Evolutionary conservation across 2,888 invertebrate species (phyloP).

Genomic region (Lysandra coridon): DNA sequence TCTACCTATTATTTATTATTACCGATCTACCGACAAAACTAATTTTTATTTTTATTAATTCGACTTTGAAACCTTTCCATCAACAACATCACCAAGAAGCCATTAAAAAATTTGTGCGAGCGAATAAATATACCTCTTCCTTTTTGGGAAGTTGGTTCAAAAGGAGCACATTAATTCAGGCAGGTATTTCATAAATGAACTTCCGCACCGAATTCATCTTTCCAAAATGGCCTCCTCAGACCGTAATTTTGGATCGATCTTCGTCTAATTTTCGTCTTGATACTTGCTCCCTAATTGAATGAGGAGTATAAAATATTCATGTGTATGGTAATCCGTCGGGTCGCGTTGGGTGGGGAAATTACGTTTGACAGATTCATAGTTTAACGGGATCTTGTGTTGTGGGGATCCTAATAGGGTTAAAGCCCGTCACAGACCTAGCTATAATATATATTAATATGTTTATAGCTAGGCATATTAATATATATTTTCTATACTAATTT

Average conservation of each 20-base stretch:
- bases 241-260: slow-evolving; percentile 15
- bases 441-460: too few species aligned
- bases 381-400: slow-evolving; percentile 42
- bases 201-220: not conserved
- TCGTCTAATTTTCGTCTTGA: slow-evolving; percentile 16
- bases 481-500: too few species aligned
- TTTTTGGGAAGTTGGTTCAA: too few species aligned
- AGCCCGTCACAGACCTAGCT: too few species aligned
- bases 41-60: too few species aligned
- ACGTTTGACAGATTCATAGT: slow-evolving; percentile 46
- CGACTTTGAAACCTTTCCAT: too few species aligned
- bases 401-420: slow-evolving; percentile 10
- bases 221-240: slow-evolving; percentile 4
- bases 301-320: slow-evolving; percentile 77
- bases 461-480: too few species aligned
- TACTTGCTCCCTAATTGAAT: slow-evolving; percentile 65
- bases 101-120: too few species aligned
- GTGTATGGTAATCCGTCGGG: slow-evolving; percentile 70
- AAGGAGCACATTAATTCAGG: not conserved
- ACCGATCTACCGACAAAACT: too few species aligned
- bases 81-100: too few species aligned
- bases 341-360: slow-evolving; percentile 40
- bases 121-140: too few species aligned
- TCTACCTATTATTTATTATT: too few species aligned
- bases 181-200: not conserved